Conservation (phyloP, 64 coral and sea anemone genomes). For the Montipora cactus region DNA sequence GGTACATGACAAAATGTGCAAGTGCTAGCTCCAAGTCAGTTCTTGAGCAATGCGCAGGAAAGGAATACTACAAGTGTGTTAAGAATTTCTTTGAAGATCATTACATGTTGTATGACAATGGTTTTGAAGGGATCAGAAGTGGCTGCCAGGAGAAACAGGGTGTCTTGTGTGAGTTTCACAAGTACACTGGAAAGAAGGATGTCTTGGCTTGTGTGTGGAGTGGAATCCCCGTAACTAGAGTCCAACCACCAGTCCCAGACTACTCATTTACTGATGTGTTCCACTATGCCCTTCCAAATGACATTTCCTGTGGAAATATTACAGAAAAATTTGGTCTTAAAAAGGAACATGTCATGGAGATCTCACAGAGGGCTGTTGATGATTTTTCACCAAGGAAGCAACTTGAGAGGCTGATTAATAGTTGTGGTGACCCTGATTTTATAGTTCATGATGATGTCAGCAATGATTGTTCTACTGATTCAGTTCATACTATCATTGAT, state of each 20-base stretch:
- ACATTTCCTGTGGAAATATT: constrained; percentile 5
- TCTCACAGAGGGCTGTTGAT: too few relatives aligned
- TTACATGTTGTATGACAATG: constrained; percentile 43
- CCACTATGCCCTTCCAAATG: constrained; percentile 1
- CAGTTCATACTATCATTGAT: too few relatives aligned
- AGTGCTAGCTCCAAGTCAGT: constrained; percentile 27
- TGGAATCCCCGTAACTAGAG: constrained; percentile 9
- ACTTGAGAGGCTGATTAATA: too few relatives aligned
- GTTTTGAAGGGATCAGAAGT: constrained; percentile 48
- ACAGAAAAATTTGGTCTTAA: constrained; percentile 15
- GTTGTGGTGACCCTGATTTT: too few relatives aligned
- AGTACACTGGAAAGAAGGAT: background rate
- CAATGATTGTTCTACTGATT: too few relatives aligned
- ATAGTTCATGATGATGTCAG: too few relatives aligned
- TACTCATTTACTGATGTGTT: constrained; percentile 14
- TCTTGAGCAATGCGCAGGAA: constrained; percentile 46
- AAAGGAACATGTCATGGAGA: too few relatives aligned
- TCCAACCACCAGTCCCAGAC: constrained; percentile 40
- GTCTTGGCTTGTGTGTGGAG: background rate
- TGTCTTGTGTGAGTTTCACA: constrained; percentile 6
- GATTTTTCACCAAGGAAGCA: too few relatives aligned
- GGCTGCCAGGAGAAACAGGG: background rate
- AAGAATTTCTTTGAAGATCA: constrained; percentile 41
- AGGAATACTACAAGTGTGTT: constrained; percentile 44
- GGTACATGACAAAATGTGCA: constrained; percentile 52